A percentile compares a stretch with the other conserved stretches of the same genome.
These are phyloP conservation scores for Latheticus oryzae DNA, from an alignment of 2,888 invertebrate genomes.

Conservation along the genomic window DNA sequence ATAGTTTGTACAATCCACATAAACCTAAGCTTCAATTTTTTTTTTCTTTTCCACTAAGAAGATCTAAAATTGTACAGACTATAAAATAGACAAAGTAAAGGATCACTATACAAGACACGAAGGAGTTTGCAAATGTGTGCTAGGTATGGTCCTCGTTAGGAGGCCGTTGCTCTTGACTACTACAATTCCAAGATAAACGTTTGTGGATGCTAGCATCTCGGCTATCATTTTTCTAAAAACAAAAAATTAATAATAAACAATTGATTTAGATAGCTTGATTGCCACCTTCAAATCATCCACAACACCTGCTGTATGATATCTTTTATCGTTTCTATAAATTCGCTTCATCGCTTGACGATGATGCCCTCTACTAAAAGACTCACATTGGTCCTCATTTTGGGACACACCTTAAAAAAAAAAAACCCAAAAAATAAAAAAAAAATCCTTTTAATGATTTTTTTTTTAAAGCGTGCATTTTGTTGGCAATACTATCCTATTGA, in stretches of 20 bases:
- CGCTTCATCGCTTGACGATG: slow-evolving; percentile 67
- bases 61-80: slow-evolving; percentile 60
- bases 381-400: slow-evolving; percentile 60
- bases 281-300: slow-evolving; percentile 72
- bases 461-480: not conserved
- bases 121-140: slow-evolving; percentile 59
- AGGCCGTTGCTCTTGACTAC: slow-evolving; percentile 55
- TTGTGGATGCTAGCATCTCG: slow-evolving; percentile 71
- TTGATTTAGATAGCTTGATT: too few relatives aligned
- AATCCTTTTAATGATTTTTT: not conserved
- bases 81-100: slow-evolving; percentile 60
- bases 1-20: slow-evolving; percentile 52
- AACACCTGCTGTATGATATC: slow-evolving; percentile 76
- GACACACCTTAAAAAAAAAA: slow-evolving; percentile 50
- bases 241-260: slow-evolving; percentile 5
- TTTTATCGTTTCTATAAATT: slow-evolving; percentile 65
- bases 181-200: slow-evolving; percentile 73
- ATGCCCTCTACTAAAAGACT: slow-evolving; percentile 63
- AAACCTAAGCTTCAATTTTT: slow-evolving; percentile 53
- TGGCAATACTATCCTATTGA: too few relatives aligned
- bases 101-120: slow-evolving; percentile 61
- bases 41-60: too few relatives aligned
- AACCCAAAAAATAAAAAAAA: slow-evolving; percentile 20
- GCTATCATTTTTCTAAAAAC: slow-evolving; percentile 66
- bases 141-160: slow-evolving; percentile 63